Percentiles rank a stretch among this genome's conserved stretches.
Conservation (phyloP, 2,888 invertebrate species). For the Volucella bombylans region DNA sequence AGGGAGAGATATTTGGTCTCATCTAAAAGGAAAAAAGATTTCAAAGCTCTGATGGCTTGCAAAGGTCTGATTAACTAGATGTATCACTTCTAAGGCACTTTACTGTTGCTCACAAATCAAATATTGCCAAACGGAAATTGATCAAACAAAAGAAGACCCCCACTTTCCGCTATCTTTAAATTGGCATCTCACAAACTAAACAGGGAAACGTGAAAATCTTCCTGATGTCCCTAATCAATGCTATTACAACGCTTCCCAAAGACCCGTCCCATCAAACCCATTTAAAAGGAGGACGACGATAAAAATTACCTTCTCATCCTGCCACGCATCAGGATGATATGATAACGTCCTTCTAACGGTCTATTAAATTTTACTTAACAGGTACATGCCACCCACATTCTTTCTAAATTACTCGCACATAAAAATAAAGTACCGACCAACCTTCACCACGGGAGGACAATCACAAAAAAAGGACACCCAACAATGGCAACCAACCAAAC, state of each 20-base stretch:
- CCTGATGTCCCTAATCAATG: constrained; percentile 11
- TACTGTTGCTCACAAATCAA: no score
- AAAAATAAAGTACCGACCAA: constrained; percentile 30
- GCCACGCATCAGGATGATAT: constrained; percentile 35
- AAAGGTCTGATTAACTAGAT: no score
- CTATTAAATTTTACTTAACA: constrained; percentile 64
- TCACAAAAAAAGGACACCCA: constrained; percentile 10
- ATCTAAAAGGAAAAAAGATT: no score
- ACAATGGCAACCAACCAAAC: constrained; percentile 42
- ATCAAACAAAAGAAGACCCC: neutral
- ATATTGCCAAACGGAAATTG: no score
- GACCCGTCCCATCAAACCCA: neutral
- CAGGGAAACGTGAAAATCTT: neutral
- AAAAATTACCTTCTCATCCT: constrained; percentile 49
- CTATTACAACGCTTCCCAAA: neutral
- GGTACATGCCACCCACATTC: constrained; percentile 27
- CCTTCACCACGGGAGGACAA: constrained; percentile 4
- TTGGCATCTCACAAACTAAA: constrained; percentile 44
- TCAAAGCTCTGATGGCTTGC: no score
- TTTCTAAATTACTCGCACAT: constrained; percentile 8
- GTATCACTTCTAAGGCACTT: no score
- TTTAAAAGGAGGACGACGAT: constrained; percentile 19
- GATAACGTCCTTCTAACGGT: constrained; percentile 55
- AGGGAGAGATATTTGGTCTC: no score
- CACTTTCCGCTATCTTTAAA: constrained; percentile 37